Evolutionary conservation across 2,888 invertebrate genomes (phyloP).

Genomic region (Protula sp.): DNA sequence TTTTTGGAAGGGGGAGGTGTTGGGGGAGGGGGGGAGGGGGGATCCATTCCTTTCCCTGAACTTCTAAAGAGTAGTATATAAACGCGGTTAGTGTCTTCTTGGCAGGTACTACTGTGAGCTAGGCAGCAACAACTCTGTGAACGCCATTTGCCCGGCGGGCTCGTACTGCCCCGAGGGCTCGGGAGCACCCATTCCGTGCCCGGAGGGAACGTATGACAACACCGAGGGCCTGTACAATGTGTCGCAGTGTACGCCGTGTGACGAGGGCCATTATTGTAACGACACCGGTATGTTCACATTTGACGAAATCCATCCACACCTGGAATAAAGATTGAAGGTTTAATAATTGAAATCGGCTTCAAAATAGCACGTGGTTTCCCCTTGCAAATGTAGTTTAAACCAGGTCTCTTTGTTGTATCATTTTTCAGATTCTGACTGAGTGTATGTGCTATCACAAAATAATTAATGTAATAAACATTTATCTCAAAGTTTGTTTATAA

Average conservation of each 20-base stretch:
- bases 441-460: too few relatives aligned
- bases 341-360: neutral
- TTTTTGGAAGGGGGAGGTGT: too few relatives aligned
- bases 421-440: too few relatives aligned
- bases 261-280: conserved; percentile 48
- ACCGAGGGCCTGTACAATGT: conserved; percentile 32
- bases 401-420: too few relatives aligned
- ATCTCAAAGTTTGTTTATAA: too few relatives aligned
- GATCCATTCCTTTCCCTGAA: too few relatives aligned
- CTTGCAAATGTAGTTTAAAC: too few relatives aligned
- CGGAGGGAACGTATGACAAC: conserved; percentile 36
- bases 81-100: too few relatives aligned
- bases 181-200: conserved; percentile 34
- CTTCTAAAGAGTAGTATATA: too few relatives aligned
- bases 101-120: conserved; percentile 46
- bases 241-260: conserved; percentile 38
- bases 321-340: neutral
- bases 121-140: conserved; percentile 33
- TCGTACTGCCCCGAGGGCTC: conserved; percentile 38
- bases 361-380: too few relatives aligned
- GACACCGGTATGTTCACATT: conserved; percentile 47
- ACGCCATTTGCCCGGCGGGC: conserved; percentile 37
- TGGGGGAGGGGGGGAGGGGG: too few relatives aligned
- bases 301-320: neutral
- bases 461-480: too few relatives aligned